Conservation (phyloP, 2,888 invertebrate species). For the Geophilus truncorum region DNA sequence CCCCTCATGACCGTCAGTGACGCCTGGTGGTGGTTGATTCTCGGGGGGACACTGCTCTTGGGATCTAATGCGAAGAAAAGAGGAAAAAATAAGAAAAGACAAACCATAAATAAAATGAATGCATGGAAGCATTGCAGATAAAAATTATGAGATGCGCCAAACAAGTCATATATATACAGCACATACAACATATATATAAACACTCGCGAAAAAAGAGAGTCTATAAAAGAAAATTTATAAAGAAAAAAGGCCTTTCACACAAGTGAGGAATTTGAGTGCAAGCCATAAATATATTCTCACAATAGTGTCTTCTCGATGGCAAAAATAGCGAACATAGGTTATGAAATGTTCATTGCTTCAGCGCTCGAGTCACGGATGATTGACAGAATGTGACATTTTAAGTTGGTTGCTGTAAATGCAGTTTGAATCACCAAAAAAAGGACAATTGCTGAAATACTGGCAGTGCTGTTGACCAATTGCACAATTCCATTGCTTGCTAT, state of each 20-base stretch:
- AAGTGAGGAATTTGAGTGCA: constrained; percentile 11
- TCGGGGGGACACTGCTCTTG: constrained; percentile 30
- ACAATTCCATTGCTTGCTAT: neutral
- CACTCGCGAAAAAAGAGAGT: neutral
- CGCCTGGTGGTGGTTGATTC: constrained; percentile 10
- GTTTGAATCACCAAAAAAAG: neutral
- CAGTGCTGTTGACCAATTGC: neutral
- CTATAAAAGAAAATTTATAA: neutral
- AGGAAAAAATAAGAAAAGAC: neutral
- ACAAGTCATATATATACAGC: neutral
- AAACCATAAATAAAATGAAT: constrained; percentile 8
- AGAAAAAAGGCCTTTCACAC: neutral
- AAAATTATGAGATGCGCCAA: neutral
- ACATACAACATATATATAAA: neutral
- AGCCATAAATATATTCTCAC: constrained; percentile 16
- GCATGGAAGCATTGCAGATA: neutral
- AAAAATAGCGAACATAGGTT: neutral
- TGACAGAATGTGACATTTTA: neutral
- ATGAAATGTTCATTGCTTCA: constrained; percentile 7
- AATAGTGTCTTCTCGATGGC: neutral
- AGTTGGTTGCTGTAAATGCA: neutral
- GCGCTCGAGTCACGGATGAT: neutral
- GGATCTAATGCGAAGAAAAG: neutral
- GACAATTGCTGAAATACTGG: neutral
- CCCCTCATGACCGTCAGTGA: constrained; percentile 17